phyloP scores from a whole-genome alignment of 2,113 vertebrate genomes.

The Psephotus haematonotus region DNA sequence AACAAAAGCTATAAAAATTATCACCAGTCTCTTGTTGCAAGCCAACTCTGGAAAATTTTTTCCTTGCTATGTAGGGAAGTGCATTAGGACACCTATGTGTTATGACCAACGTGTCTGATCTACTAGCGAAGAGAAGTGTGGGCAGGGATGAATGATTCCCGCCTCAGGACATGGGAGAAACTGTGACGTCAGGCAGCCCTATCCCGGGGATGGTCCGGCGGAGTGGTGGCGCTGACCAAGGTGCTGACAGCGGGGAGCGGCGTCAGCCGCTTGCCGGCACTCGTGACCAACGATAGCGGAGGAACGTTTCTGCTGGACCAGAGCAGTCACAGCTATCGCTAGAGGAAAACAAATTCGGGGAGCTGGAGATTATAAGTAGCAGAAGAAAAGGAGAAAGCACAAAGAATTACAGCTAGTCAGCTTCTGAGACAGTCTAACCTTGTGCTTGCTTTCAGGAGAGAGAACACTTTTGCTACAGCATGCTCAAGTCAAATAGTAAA shows the following conservation, averaged over 20 bases:
- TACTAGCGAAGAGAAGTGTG: too few species aligned
- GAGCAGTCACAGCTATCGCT: too few species aligned
- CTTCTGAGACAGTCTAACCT: neutral
- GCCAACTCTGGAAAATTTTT: too few species aligned
- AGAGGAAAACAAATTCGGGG: neutral
- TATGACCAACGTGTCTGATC: fast-evolving
- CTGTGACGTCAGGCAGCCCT: neutral
- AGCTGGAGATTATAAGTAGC: neutral
- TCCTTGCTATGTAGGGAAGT: fast-evolving
- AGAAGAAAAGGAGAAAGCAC: neutral
- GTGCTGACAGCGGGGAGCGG: neutral
- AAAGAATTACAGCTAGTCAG: neutral
- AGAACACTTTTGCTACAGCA: neutral
- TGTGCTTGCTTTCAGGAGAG: neutral
- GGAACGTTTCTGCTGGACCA: fast-evolving
- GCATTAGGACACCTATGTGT: too few species aligned
- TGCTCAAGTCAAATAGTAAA: neutral
- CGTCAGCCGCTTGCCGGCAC: neutral
- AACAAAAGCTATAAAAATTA: neutral
- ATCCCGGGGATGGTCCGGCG: neutral
- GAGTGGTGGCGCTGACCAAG: neutral
- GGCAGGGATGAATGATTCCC: fast-evolving
- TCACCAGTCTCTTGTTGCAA: neutral
- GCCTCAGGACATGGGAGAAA: neutral
- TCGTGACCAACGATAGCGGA: fast-evolving